Percentiles rank a stretch among this genome's conserved stretches.
These are phyloP conservation scores for Ailurus styani DNA, from an alignment of 2,113 vertebrate genomes.

Conservation along the genomic window DNA sequence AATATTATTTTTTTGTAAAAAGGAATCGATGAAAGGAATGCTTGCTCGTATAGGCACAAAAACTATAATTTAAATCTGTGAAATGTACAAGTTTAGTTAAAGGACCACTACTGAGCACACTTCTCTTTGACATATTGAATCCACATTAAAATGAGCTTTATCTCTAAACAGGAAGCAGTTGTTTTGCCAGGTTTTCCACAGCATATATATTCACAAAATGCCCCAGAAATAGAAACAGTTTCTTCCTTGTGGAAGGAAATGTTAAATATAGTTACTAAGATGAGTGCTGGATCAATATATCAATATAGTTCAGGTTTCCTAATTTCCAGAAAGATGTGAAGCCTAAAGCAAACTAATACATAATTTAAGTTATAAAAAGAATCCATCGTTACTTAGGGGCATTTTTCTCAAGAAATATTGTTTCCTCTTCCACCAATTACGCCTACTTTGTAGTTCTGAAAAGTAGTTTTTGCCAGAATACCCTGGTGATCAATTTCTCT, in stretches of 20 bases:
- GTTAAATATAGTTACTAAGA: slow-evolving; percentile 37
- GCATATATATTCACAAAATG: not conserved
- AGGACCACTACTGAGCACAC: not conserved
- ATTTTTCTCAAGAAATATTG: slow-evolving; percentile 20
- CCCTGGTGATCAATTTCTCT: not conserved
- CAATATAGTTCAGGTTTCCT: not conserved
- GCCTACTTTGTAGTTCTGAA: not conserved
- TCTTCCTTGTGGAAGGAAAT: slow-evolving; percentile 35
- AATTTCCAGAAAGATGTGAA: slow-evolving; percentile 35
- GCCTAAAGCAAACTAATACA: slow-evolving; percentile 15
- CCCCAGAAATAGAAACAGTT: not conserved
- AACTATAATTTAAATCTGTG: not conserved
- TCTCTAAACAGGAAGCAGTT: slow-evolving; percentile 2
- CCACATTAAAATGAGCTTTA: not conserved
- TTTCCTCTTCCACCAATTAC: not conserved
- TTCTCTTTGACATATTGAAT: slow-evolving; percentile 11
- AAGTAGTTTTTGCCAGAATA: not conserved
- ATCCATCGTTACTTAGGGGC: not conserved
- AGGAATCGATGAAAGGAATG: not conserved
- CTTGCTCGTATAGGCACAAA: not conserved
- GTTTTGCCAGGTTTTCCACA: slow-evolving; percentile 34
- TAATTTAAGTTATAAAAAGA: slow-evolving; percentile 15
- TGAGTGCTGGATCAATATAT: slow-evolving; percentile 20
- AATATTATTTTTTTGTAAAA: not conserved
- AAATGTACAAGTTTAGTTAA: not conserved